A percentile compares a stretch with the other conserved stretches of the same genome.
Evolutionary conservation across 2,888 invertebrate species (phyloP).

Genomic region (Drosophila birchii): DNA sequence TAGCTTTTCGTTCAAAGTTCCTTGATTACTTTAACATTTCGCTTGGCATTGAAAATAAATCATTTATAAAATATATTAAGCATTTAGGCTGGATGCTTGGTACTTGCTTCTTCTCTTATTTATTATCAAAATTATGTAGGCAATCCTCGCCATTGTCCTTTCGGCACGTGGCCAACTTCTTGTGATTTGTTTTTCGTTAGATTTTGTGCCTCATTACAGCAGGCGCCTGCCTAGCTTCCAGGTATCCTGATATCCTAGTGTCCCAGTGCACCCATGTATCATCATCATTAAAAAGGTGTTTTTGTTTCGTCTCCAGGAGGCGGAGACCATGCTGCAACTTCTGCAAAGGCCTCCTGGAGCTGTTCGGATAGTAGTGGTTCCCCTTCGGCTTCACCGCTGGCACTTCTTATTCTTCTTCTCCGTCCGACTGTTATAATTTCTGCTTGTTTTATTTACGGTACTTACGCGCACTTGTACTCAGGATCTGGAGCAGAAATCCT

Average conservation of each 20-base stretch:
- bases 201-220: conserved; percentile 65
- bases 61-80: background rate
- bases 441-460: conserved; percentile 73
- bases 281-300: conserved; percentile 71
- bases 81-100: background rate
- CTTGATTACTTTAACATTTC: background rate
- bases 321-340: background rate
- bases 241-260: background rate
- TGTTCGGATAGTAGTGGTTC: conserved; percentile 13
- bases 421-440: conserved; percentile 63
- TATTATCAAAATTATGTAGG: background rate
- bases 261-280: conserved; percentile 52
- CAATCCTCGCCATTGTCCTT: conserved; percentile 2
- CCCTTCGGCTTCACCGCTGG: conserved; percentile 2
- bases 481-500: conserved; percentile 6
- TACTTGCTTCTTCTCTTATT: background rate
- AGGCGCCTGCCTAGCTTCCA: conserved; percentile 33
- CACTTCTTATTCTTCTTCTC: conserved; percentile 1
- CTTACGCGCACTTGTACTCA: conserved; percentile 64
- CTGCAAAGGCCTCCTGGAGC: conserved; percentile 1
- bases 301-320: conserved; percentile 29
- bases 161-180: conserved; percentile 41
- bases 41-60: background rate
- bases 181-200: conserved; percentile 37
- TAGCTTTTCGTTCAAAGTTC: background rate